Conservation (phyloP, 2,888 invertebrate species). For the Hanleya hanleyi region DNA sequence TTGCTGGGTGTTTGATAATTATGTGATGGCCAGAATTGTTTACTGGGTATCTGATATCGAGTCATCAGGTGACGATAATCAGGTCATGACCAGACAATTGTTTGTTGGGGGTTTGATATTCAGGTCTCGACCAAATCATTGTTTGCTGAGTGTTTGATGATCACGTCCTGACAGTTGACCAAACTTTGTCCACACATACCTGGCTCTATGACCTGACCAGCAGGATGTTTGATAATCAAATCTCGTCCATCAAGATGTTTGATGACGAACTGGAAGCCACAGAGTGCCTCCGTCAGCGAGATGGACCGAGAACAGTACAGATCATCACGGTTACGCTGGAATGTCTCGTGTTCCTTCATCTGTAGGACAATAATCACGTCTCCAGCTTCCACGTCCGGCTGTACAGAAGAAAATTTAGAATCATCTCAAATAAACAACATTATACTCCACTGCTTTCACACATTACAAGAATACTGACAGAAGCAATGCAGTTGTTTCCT, state of each 20-base stretch:
- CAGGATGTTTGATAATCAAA: constrained; percentile 83
- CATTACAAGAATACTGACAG: too few relatives aligned
- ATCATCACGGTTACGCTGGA: constrained; percentile 84
- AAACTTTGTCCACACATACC: constrained; percentile 80
- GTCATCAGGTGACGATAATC: too few relatives aligned
- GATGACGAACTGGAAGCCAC: constrained; percentile 89
- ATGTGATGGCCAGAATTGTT: too few relatives aligned
- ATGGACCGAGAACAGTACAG: constrained; percentile 82
- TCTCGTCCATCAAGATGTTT: constrained; percentile 92
- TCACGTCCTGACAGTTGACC: too few relatives aligned
- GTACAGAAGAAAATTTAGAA: constrained; percentile 69
- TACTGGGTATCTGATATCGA: too few relatives aligned
- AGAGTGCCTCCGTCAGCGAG: constrained; percentile 89
- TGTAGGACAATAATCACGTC: constrained; percentile 92
- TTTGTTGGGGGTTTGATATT: too few relatives aligned
- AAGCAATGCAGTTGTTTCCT: too few relatives aligned
- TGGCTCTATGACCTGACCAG: constrained; percentile 89
- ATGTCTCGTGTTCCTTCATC: constrained; percentile 85
- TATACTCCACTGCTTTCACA: not conserved
- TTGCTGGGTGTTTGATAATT: too few relatives aligned
- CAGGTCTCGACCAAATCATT: too few relatives aligned
- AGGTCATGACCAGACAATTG: too few relatives aligned
- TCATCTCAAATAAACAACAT: not conserved
- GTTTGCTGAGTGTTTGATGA: too few relatives aligned
- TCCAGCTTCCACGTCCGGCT: constrained; percentile 88